Base-by-base conservation (phyloP, 64 coral and sea anemone species). In the Hydrozoanthus tunicans region DNA sequence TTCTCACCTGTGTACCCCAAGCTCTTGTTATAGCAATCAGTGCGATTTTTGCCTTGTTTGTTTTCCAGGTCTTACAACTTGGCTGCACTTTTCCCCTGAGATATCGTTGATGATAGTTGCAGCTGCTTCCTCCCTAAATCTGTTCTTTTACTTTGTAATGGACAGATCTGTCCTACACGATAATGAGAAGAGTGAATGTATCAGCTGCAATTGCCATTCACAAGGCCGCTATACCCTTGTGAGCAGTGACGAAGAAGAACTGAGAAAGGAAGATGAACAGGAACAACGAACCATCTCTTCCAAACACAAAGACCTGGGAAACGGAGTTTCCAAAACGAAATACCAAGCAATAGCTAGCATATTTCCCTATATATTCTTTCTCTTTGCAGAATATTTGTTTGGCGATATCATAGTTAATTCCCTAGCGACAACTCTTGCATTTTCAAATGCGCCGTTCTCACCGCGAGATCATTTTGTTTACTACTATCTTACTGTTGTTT, bases 91-190 rank as follows among this genome's bases (percentile, higher is more conserved):
- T 24, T 86, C 83, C 6, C 83, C 83, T 6, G 83, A 53, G 15
- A 58, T 32, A 57, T 65, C 83, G 0, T 17, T 86, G 53, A 5
- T 73, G 5, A 15, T 86, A n/a, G 17, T 9, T 6, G 53, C 83
- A 14, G 20, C 66, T 1, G 20, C 54, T 2, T 72, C 83, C 3
- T 73, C 55, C 9, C 67, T 86, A 4, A 86, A 86, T 23, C 9
- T 86, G 66, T 9, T 86, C n/a, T 86, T 86, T 7, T 86, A 86
- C 73, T 86, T 73, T 55, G 15, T 57, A 65, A 71, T 86, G 83
- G 83, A 86, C 83, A 56, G 66, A 24, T 59, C 66, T 24, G 53
- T 14, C 20, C 17, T 73, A 67, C 11, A 3, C n/a, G 54, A 32
- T 9, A 3, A 56, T 13, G 54, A 73, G 15, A 13, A 54, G 20